Evolutionary conservation across 2,113 vertebrate genomes (phyloP).

Genomic region (Haemorhous mexicanus): DNA sequence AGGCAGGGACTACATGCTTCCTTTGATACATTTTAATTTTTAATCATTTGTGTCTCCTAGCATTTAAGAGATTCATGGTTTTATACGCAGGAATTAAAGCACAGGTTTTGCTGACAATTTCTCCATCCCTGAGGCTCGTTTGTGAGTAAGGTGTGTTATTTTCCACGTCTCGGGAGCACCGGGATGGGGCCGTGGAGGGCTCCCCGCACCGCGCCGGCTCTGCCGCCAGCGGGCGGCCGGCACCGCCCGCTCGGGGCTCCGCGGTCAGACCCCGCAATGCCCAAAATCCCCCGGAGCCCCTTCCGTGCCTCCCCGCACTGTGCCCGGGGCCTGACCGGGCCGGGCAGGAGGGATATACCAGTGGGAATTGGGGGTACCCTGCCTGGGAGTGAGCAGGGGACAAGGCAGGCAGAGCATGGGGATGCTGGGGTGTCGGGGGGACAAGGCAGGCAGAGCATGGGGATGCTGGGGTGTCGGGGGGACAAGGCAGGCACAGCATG

Average conservation of each 20-base stretch:
- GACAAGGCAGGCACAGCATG: not conserved
- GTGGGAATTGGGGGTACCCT: not conserved
- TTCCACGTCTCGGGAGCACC: not conserved
- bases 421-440: too few relatives aligned
- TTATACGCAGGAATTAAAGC: slow-evolving; percentile 31
- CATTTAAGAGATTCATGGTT: not conserved
- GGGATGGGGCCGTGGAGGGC: not conserved
- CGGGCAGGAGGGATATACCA: not conserved
- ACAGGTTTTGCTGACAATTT: not conserved
- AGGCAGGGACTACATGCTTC: not conserved
- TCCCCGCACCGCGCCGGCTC: accelerated
- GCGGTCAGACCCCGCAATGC: accelerated
- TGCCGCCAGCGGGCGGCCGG: not conserved
- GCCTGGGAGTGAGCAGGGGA: not conserved
- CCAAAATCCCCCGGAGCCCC: not conserved
- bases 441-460: not conserved
- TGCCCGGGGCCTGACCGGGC: not conserved
- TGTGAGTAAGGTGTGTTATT: not conserved
- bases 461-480: too few relatives aligned
- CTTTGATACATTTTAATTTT: not conserved
- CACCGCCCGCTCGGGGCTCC: not conserved
- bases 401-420: not conserved
- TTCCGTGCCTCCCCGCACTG: not conserved
- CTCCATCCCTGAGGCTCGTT: not conserved
- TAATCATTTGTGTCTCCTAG: not conserved